phyloP scores from a whole-genome alignment of 2,888 invertebrate genomes.

The Nephrocerus scutellatus region DNA sequence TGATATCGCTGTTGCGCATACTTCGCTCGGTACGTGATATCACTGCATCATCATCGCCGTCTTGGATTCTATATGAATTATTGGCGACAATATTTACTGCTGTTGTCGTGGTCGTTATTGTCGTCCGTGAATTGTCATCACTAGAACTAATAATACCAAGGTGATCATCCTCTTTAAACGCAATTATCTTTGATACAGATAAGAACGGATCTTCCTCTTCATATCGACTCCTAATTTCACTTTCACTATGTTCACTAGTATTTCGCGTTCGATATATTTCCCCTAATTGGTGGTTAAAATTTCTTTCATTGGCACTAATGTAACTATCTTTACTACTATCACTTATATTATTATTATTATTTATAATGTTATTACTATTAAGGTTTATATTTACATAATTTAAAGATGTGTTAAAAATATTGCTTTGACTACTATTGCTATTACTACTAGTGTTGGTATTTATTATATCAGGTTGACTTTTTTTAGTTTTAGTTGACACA shows the following conservation, averaged over 20 bases:
- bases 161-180: slow-evolving; percentile 8
- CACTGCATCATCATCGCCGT: slow-evolving; percentile 20
- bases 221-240: slow-evolving; percentile 2
- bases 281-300: slow-evolving; percentile 1
- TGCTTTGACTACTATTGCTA: slow-evolving; percentile 22
- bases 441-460: slow-evolving; percentile 11
- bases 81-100: slow-evolving; percentile 12
- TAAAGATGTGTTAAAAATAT: slow-evolving; percentile 14
- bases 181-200: slow-evolving; percentile 2
- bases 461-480: slow-evolving; percentile 9
- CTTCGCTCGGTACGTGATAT: slow-evolving; percentile 47
- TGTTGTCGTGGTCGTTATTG: background rate
- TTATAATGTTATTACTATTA: slow-evolving; percentile 1
- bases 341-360: slow-evolving; percentile 2
- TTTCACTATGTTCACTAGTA: slow-evolving; percentile 15
- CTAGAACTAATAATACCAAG: slow-evolving; percentile 28
- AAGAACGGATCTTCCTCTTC: background rate
- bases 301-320: background rate
- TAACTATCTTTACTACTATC: slow-evolving; percentile 8
- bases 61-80: slow-evolving; percentile 21
- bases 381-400: slow-evolving; percentile 5
- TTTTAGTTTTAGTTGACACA: slow-evolving; percentile 7
- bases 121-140: slow-evolving; percentile 24
- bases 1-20: too few species aligned
- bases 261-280: background rate